Evolutionary conservation across 2,888 invertebrate species (phyloP).

Genomic region (Heliconius ismenius): DNA sequence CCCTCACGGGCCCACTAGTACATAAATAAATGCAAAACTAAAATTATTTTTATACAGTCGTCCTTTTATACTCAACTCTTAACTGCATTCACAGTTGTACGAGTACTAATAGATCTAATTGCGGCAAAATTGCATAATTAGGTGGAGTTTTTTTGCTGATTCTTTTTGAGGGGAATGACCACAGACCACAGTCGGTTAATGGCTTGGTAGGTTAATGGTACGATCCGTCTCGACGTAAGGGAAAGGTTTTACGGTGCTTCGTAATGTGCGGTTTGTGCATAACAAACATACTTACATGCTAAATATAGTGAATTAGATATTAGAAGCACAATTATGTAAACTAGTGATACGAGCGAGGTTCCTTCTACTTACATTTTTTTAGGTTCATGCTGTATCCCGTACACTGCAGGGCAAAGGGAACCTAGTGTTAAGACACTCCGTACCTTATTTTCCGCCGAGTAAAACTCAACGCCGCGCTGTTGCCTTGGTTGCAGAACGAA

Average conservation of each 20-base stretch:
- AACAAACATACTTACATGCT: constrained; percentile 36
- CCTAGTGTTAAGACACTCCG: too few species aligned
- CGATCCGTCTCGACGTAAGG: constrained; percentile 41
- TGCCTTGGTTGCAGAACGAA: too few species aligned
- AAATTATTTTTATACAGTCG: constrained; percentile 1
- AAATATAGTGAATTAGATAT: constrained; percentile 6
- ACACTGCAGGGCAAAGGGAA: too few species aligned
- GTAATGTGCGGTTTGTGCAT: constrained; percentile 45
- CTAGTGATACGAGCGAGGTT: background rate
- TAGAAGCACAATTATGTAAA: background rate
- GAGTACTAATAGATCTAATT: constrained; percentile 21
- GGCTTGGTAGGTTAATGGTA: constrained; percentile 45
- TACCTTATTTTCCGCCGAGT: background rate
- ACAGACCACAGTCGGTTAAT: constrained; percentile 41
- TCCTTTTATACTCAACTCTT: constrained; percentile 8
- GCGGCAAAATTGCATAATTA: constrained; percentile 20
- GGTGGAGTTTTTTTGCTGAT: constrained; percentile 21
- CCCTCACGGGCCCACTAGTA: too few species aligned
- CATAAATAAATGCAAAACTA: constrained; percentile 13
- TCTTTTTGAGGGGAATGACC: constrained; percentile 24
- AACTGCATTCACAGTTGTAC: constrained; percentile 22
- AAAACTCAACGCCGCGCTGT: too few species aligned
- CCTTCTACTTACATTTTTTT: too few species aligned
- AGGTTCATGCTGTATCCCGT: too few species aligned
- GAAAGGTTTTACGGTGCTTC: constrained; percentile 37